phyloP scores from a whole-genome alignment of 2,797 vertebrate genomes.

The Cheirogaleus major region DNA sequence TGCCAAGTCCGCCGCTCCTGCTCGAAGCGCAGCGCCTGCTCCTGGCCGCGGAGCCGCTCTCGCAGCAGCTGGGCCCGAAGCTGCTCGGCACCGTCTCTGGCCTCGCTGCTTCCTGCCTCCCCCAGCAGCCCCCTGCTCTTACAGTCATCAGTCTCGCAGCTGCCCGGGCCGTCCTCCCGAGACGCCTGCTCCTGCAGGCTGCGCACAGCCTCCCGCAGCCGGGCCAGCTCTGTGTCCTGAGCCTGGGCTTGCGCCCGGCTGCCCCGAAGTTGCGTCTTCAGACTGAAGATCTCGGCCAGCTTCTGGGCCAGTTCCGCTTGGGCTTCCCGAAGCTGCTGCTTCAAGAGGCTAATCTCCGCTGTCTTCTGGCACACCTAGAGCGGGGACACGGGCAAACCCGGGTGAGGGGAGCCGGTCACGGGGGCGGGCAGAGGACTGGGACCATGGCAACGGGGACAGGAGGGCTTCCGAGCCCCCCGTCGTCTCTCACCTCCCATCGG shows the following conservation, averaged over 20 bases:
- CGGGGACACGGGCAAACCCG: background rate
- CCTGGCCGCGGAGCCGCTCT: slow-evolving; percentile 95
- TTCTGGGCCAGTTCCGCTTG: slow-evolving; percentile 97
- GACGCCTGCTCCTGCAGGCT: slow-evolving; percentile 74
- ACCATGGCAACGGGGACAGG: background rate
- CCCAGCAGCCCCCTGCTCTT: slow-evolving; percentile 85
- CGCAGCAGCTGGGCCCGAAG: slow-evolving; percentile 95
- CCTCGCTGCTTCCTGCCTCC: slow-evolving; percentile 73
- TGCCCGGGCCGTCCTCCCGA: slow-evolving; percentile 79
- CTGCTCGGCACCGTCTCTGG: slow-evolving; percentile 85
- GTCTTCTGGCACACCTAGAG: slow-evolving; percentile 98
- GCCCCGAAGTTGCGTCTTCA: slow-evolving; percentile 96
- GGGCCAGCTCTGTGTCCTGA: slow-evolving; percentile 91
- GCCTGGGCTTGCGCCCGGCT: slow-evolving; percentile 89
- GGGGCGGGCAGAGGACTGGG: background rate
- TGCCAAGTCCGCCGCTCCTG: slow-evolving; percentile 96
- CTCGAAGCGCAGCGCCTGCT: slow-evolving; percentile 94
- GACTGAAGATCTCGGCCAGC: slow-evolving; percentile 95
- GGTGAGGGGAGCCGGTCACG: accelerated
- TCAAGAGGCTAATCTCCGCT: slow-evolving; percentile 96
- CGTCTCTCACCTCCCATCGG: slow-evolving; percentile 94
- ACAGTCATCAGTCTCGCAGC: slow-evolving; percentile 87
- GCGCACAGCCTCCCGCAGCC: slow-evolving; percentile 85
- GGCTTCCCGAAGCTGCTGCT: slow-evolving; percentile 96
- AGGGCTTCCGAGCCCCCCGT: background rate